phyloP scores from a whole-genome alignment of 2,888 invertebrate genomes.

The Patella ulyssiponensis region DNA sequence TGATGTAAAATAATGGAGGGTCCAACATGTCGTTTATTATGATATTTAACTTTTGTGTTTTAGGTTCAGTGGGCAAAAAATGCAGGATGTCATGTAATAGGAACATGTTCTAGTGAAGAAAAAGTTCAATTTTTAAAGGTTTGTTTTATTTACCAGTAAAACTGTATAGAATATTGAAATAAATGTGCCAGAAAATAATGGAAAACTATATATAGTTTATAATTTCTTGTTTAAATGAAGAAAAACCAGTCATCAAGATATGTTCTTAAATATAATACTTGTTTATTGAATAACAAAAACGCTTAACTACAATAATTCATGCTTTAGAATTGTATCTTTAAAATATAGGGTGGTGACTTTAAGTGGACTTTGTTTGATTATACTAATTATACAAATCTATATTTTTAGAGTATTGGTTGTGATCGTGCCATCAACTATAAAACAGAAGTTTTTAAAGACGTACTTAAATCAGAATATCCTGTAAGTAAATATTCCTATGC shows the following conservation, averaged over 20 bases:
- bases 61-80: slow-evolving; percentile 68
- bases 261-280: too few species aligned
- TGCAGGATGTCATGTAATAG: slow-evolving; percentile 68
- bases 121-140: slow-evolving; percentile 68
- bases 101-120: slow-evolving; percentile 67
- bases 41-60: neutral
- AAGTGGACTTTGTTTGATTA: neutral
- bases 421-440: slow-evolving; percentile 69
- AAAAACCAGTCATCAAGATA: too few species aligned
- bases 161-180: slow-evolving; percentile 45
- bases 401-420: slow-evolving; percentile 61
- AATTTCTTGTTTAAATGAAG: too few species aligned
- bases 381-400: slow-evolving; percentile 1
- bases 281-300: too few species aligned
- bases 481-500: slow-evolving; percentile 39
- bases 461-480: slow-evolving; percentile 66
- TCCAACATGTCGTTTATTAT: neutral
- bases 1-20: too few species aligned
- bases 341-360: neutral
- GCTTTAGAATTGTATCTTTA: neutral
- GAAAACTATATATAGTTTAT: too few species aligned
- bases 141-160: neutral
- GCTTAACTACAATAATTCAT: neutral
- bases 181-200: slow-evolving; percentile 58
- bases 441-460: slow-evolving; percentile 61